phyloP scores from a whole-genome alignment of 2,797 vertebrate species.

The Dendrocincla tyrannina region DNA sequence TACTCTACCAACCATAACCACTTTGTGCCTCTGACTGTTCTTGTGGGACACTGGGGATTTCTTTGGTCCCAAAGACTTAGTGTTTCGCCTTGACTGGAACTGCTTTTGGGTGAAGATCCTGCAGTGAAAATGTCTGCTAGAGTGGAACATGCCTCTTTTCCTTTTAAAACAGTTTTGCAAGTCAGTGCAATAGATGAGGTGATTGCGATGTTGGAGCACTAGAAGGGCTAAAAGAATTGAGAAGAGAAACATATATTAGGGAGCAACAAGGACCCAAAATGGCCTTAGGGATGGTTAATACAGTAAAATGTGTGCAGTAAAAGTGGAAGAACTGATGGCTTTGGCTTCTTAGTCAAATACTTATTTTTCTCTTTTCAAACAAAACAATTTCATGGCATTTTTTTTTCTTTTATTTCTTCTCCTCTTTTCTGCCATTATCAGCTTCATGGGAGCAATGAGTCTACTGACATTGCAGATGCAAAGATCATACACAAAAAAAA shows the following conservation, averaged over 20 bases:
- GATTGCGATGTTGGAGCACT: neutral
- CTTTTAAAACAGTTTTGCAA: neutral
- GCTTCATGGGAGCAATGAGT: neutral
- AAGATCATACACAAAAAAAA: neutral
- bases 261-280: neutral
- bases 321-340: neutral
- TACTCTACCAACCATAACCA: neutral
- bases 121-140: neutral
- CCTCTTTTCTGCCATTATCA: neutral
- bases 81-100: neutral
- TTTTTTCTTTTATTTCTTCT: neutral
- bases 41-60: neutral
- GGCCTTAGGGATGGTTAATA: neutral
- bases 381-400: fast-evolving
- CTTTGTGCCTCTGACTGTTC: neutral
- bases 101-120: neutral
- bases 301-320: neutral
- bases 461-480: neutral
- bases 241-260: neutral
- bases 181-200: neutral
- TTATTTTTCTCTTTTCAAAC: neutral
- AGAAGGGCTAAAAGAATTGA: neutral
- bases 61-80: neutral
- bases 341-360: neutral
- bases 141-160: neutral